A percentile compares a stretch with the other conserved stretches of the same genome.
phyloP scores from a whole-genome alignment of 2,888 invertebrate species.

The Bellardia pandia region DNA sequence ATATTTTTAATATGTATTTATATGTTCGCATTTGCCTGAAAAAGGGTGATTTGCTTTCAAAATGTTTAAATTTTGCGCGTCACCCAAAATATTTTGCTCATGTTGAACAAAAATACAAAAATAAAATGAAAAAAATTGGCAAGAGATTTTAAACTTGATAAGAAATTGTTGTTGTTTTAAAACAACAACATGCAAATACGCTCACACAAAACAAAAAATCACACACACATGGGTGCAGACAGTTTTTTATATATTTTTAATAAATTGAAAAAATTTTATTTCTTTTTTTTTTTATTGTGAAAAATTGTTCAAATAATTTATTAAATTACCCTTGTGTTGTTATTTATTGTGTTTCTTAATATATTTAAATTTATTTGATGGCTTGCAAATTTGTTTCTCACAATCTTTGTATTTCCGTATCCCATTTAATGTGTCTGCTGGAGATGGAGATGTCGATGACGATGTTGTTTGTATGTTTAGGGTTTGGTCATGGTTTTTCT shows the following conservation, averaged over 20 bases:
- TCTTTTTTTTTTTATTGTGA: not conserved
- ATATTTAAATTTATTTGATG: not conserved
- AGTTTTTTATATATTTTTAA: not conserved
- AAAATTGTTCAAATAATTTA: not conserved
- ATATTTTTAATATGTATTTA: constrained; percentile 1
- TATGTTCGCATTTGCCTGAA: not conserved
- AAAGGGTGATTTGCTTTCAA: constrained; percentile 42
- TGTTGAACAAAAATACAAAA: constrained; percentile 28
- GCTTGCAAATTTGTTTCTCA: not conserved
- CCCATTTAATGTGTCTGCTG: constrained; percentile 24
- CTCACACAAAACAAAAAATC: not conserved
- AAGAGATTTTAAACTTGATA: constrained; percentile 54
- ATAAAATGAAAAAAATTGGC: constrained; percentile 48
- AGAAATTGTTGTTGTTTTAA: not conserved
- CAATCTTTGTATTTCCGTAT: constrained; percentile 40
- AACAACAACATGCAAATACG: not conserved
- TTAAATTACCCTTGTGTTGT: constrained; percentile 38
- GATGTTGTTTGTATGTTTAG: constrained; percentile 40
- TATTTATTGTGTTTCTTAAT: constrained; percentile 1
- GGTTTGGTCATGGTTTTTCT: constrained; percentile 59
- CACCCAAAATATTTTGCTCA: constrained; percentile 38
- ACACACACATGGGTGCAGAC: constrained; percentile 41
- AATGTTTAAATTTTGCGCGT: constrained; percentile 49
- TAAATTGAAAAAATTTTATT: constrained; percentile 8
- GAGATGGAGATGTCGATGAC: not conserved